Conservation (phyloP, 35 echinoderm and acorn worm genomes). For the Amphiura filiformis region DNA sequence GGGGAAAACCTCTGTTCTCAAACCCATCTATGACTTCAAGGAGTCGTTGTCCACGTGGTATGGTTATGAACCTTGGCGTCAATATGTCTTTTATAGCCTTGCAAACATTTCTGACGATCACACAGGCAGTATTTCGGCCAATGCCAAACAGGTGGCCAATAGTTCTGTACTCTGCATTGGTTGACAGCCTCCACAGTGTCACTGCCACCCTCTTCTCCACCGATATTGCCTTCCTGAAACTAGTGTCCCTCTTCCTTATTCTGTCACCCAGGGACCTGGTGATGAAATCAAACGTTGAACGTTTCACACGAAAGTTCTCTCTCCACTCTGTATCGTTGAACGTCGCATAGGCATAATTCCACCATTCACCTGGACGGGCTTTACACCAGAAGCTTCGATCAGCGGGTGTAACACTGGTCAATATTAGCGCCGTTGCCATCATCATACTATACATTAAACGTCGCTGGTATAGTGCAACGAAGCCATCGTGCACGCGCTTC, state of each 20-base stretch:
- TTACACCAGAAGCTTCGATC: background rate
- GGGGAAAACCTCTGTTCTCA: conserved; percentile 35
- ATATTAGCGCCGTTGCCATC: background rate
- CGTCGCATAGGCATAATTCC: background rate
- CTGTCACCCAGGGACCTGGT: conserved; percentile 5
- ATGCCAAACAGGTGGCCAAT: conserved; percentile 59
- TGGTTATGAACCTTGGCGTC: background rate
- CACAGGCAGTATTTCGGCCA: conserved; percentile 43
- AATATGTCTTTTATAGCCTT: conserved; percentile 14
- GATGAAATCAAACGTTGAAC: background rate
- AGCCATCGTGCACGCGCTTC: background rate
- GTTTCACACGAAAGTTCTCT: background rate
- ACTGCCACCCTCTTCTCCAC: conserved; percentile 49
- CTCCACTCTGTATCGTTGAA: background rate
- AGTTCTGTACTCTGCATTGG: conserved; percentile 40
- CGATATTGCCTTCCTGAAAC: conserved; percentile 21
- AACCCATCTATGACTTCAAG: conserved; percentile 25
- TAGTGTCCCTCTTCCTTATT: conserved; percentile 37
- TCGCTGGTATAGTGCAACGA: background rate
- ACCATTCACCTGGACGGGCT: background rate
- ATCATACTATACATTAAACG: background rate
- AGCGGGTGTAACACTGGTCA: background rate
- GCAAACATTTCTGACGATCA: background rate
- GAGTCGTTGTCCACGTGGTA: conserved; percentile 22
- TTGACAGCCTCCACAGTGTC: conserved; percentile 49